Evolutionary conservation across 2,888 invertebrate species (phyloP).

Genomic region (Pristionchus entomophagus): DNA sequence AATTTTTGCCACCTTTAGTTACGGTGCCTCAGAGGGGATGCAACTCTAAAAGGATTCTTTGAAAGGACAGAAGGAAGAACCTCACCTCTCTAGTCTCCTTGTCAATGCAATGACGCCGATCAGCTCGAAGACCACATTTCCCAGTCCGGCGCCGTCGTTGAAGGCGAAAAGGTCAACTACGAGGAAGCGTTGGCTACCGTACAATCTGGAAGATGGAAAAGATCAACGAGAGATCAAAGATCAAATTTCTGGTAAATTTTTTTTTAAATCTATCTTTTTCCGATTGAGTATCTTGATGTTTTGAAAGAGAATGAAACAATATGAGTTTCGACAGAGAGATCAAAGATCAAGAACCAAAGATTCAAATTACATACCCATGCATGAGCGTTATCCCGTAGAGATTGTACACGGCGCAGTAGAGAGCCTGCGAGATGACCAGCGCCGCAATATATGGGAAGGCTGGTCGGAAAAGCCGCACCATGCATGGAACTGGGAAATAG

Average conservation of each 20-base stretch:
- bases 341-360: not conserved
- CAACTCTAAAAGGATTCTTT: too few species aligned
- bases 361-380: not conserved
- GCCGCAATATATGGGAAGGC: not conserved
- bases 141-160: not conserved
- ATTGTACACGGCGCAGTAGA: not conserved
- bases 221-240: too few species aligned
- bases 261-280: too few species aligned
- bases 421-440: not conserved
- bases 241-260: too few species aligned
- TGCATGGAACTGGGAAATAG: not conserved
- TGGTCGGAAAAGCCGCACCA: not conserved
- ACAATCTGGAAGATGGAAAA: not conserved
- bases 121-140: conserved; percentile 21
- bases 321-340: too few species aligned
- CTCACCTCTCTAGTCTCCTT: not conserved
- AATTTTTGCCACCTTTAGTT: too few species aligned
- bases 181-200: not conserved
- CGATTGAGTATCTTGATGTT: too few species aligned
- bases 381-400: not conserved
- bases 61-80: too few species aligned
- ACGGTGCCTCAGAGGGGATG: too few species aligned
- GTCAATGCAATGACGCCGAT: not conserved
- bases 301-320: too few species aligned
- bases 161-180: conserved; percentile 5